Evolutionary conservation across 2,113 vertebrate species (phyloP), one percentile per base, ranked within the genome.

Genomic region (Alosa alosa): DNA sequence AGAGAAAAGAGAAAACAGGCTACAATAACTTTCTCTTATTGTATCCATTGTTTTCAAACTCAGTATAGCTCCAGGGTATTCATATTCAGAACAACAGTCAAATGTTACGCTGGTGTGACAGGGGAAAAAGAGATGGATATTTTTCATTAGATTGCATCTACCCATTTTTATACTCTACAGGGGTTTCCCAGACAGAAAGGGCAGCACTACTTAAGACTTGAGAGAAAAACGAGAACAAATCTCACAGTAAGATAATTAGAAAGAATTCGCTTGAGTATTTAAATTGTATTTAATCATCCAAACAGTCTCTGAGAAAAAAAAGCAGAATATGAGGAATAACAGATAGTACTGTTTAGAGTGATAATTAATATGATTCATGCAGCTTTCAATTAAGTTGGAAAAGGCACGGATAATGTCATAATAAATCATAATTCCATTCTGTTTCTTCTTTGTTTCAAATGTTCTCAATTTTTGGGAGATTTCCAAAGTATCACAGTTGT

Each of bases 211-310:
- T 78, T 78, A 36, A 78, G 72, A 78, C 25, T 39, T 15, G 13
- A 39, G n/a, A 75, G 31, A 78, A 39, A 78, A 78, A 78, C 3
- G 1, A 78, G 31, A 78, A 78, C 3, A 78, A 36, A 78, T 78
- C 72, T 17, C 5, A 78, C 72, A 3, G 72, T 36, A 78, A 39
- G 72, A 78, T 78, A 78, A 78, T 78, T 78, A 39, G 31, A 36
- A 78, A 17, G 72, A 15, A 78, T 39, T 78, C 72, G 6, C 72
- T 78, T 78, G 72, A 78, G 72, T 78, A 78, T 78, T 78, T 36
- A 78, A 78, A 39, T 78, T 78, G 72, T 78, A 78, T 39, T 78
- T 78, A 78, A 78, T 78, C 72, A 78, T 17, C 72, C 72, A 72
- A 72, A 72, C n/a, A 78, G 72, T 78, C 72, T 31, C 22, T 9